Conservation (phyloP, 1,140 invertebrate species). For the Tetragonula clypearis region DNA sequence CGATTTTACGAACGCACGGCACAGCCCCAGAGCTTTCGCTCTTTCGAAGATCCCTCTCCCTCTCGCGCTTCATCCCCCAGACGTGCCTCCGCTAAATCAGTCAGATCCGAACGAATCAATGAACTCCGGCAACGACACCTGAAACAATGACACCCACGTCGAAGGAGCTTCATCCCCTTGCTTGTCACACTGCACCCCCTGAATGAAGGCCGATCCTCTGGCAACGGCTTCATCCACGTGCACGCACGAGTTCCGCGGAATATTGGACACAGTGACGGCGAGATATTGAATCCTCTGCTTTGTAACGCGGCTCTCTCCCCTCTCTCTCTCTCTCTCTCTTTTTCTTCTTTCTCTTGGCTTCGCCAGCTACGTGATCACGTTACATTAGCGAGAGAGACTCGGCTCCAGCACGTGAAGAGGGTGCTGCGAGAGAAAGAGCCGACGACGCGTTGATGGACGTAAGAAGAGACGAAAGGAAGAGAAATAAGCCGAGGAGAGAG, state of each 20-base stretch:
- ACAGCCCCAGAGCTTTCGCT: too few relatives aligned
- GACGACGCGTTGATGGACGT: conserved; percentile 17
- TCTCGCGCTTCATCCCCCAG: not conserved
- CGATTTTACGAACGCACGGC: too few relatives aligned
- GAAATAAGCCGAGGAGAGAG: not conserved
- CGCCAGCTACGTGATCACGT: conserved; percentile 57
- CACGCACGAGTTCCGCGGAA: conserved; percentile 55
- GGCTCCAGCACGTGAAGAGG: conserved; percentile 1
- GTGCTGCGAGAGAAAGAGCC: not conserved
- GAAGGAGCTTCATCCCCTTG: not conserved
- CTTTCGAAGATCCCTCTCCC: not conserved
- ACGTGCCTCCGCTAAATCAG: not conserved
- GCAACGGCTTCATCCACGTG: not conserved
- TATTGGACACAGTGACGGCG: conserved; percentile 43
- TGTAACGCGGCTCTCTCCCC: conserved; percentile 4
- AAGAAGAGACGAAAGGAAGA: not conserved
- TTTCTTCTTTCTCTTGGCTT: not conserved
- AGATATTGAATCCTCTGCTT: conserved; percentile 61
- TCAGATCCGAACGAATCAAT: not conserved
- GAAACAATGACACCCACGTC: not conserved
- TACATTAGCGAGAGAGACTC: conserved; percentile 32
- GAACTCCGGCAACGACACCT: not conserved
- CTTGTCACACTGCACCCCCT: not conserved
- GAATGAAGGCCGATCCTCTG: not conserved
- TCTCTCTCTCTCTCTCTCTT: too few relatives aligned